Evolutionary conservation across 2,113 vertebrate species (phyloP).

Genomic region (Perccottus glenii): DNA sequence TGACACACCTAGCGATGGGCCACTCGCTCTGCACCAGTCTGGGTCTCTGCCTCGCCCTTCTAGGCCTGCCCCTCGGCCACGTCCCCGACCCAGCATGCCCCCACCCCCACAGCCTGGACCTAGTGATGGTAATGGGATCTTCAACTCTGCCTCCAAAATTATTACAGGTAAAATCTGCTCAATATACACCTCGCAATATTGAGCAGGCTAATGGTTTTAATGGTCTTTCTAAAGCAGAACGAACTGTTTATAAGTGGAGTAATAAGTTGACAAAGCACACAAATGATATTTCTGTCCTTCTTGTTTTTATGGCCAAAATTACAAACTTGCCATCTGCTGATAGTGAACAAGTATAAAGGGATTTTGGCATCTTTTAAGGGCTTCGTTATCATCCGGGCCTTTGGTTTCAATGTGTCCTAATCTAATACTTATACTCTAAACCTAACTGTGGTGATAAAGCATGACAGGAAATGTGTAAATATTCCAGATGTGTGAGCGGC

Average conservation of each 20-base stretch:
- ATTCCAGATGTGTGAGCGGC: constrained; percentile 97
- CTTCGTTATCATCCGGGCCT: constrained; percentile 44
- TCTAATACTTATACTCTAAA: constrained; percentile 41
- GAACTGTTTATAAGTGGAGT: too few relatives aligned
- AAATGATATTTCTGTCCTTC: not conserved
- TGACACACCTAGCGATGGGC: constrained; percentile 75
- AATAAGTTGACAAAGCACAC: too few relatives aligned
- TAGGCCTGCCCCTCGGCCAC: constrained; percentile 87
- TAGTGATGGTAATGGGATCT: constrained; percentile 38
- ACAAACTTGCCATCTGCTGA: constrained; percentile 21
- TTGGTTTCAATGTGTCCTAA: constrained; percentile 52
- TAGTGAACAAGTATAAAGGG: constrained; percentile 28
- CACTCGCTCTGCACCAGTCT: constrained; percentile 56
- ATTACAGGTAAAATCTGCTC: constrained; percentile 86
- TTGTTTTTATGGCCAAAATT: constrained; percentile 1
- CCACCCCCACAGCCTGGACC: constrained; percentile 87
- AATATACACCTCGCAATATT: not conserved
- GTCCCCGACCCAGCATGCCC: constrained; percentile 87
- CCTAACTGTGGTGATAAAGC: constrained; percentile 76
- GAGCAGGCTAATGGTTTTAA: not conserved
- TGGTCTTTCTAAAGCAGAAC: not conserved
- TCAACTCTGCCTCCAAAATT: constrained; percentile 84
- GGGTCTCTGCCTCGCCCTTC: constrained; percentile 84
- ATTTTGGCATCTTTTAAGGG: constrained; percentile 43
- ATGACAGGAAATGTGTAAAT: constrained; percentile 89